Percentiles rank a stretch among this genome's conserved stretches.
Conservation (phyloP, 92 coral and sea anemone genomes). For the Blastomussa wellsi region DNA sequence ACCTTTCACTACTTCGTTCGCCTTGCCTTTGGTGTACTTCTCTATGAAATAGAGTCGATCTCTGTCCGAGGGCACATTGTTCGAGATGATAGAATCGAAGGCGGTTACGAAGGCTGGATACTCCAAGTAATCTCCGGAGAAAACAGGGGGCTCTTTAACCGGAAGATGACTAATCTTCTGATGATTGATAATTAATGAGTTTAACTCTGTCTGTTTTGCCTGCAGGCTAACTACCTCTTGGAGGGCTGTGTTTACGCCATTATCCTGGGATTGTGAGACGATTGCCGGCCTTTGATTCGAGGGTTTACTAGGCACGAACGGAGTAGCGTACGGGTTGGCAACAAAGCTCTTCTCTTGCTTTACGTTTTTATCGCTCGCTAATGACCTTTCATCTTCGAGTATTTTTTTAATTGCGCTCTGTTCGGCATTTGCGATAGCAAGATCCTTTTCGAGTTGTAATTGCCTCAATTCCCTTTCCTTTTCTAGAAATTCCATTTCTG, state of each 20-base stretch:
- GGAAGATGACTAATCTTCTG: constrained; percentile 49
- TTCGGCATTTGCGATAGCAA: constrained; percentile 49
- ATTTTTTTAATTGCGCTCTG: constrained; percentile 38
- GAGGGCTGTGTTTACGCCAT: constrained; percentile 16
- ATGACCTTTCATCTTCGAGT: constrained; percentile 21
- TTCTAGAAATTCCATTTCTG: constrained; percentile 39
- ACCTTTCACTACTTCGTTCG: constrained; percentile 56
- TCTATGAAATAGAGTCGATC: no score
- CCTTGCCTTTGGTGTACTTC: no score
- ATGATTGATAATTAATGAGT: constrained; percentile 49
- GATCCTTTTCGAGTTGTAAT: no score
- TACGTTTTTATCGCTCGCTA: constrained; percentile 1
- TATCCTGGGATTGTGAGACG: background rate
- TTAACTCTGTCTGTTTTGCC: constrained; percentile 34
- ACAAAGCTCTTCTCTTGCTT: constrained; percentile 6
- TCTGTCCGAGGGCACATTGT: constrained; percentile 50
- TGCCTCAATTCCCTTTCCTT: constrained; percentile 52
- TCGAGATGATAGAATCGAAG: constrained; percentile 58
- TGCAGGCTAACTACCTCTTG: constrained; percentile 31
- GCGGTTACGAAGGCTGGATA: no score
- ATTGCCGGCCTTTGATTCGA: background rate
- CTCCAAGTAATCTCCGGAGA: constrained; percentile 43
- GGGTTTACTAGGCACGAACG: constrained; percentile 6
- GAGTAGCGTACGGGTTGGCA: background rate
- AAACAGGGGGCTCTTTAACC: constrained; percentile 56